Percentiles rank a stretch among this genome's conserved stretches.
phyloP scores from a whole-genome alignment of 2,888 invertebrate species.

The Drosophila colorata region DNA sequence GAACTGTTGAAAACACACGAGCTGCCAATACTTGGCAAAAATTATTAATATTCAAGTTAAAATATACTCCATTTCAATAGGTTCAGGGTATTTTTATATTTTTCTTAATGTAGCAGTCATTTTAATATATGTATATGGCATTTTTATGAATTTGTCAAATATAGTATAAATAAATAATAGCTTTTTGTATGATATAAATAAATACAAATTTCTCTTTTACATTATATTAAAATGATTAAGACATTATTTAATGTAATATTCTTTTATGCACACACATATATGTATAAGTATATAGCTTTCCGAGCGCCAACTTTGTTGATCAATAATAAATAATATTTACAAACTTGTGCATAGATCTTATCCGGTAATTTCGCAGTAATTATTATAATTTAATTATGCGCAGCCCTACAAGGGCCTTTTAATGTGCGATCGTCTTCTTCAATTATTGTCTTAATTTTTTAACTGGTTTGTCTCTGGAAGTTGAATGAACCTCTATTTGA shows the following conservation, averaged over 20 bases:
- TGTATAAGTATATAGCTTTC: background rate
- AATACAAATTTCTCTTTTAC: too few species aligned
- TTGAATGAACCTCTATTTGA: slow-evolving; percentile 57
- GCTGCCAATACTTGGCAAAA: slow-evolving; percentile 3
- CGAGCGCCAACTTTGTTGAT: background rate
- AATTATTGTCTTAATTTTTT: slow-evolving; percentile 3
- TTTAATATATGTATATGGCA: background rate
- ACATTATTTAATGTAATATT: too few species aligned
- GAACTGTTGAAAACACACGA: slow-evolving; percentile 16
- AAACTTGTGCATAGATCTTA: background rate
- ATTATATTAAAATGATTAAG: too few species aligned
- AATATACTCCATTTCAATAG: background rate
- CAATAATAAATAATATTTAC: background rate
- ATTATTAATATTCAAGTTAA: slow-evolving; percentile 17
- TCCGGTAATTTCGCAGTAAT: slow-evolving; percentile 7
- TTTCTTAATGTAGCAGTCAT: too few species aligned
- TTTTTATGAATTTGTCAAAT: background rate
- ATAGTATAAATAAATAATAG: too few species aligned
- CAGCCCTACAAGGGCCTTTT: slow-evolving; percentile 4
- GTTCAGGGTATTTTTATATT: background rate
- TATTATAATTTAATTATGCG: slow-evolving; percentile 13
- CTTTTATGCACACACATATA: background rate
- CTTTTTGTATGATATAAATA: too few species aligned
- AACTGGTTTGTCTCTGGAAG: slow-evolving; percentile 16
- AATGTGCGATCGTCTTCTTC: slow-evolving; percentile 1